phyloP scores from a whole-genome alignment of 2,888 invertebrate genomes.

The Lasius fuliginosus region DNA sequence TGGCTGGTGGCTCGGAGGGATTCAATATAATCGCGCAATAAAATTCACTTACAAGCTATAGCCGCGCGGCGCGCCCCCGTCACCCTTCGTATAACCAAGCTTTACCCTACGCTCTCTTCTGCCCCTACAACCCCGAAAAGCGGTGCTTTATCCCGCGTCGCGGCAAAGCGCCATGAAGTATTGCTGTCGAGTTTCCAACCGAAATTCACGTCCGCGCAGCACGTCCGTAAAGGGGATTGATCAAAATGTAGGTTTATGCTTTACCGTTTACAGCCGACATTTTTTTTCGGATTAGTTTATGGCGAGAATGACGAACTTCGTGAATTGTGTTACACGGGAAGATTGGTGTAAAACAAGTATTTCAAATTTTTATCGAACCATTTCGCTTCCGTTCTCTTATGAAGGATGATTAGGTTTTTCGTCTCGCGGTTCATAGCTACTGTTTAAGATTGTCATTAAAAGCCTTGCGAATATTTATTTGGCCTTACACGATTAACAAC shows the following conservation, averaged over 20 bases:
- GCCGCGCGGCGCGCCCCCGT: constrained; percentile 62
- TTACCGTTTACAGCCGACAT: constrained; percentile 14
- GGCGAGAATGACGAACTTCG: not conserved
- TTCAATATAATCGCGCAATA: constrained; percentile 84
- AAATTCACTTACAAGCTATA: constrained; percentile 83
- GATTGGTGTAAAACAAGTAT: not conserved
- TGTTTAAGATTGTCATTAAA: not conserved
- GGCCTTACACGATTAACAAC: not conserved
- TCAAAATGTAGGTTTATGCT: constrained; percentile 36
- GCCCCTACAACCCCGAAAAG: constrained; percentile 58
- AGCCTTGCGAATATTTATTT: not conserved
- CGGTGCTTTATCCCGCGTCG: constrained; percentile 65
- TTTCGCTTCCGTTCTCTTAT: too few relatives aligned
- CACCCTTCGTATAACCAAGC: constrained; percentile 54
- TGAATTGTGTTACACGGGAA: not conserved
- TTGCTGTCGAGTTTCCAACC: constrained; percentile 70
- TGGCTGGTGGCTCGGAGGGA: constrained; percentile 79
- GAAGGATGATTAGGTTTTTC: too few relatives aligned
- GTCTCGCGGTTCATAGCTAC: too few relatives aligned
- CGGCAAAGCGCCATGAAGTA: constrained; percentile 66
- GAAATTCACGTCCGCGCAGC: constrained; percentile 48
- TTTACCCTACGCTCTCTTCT: constrained; percentile 56
- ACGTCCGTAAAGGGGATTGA: constrained; percentile 25
- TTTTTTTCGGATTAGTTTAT: not conserved
- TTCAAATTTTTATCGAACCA: too few relatives aligned